These are phyloP conservation scores for Hetaerina titia DNA, from an alignment of 2,888 invertebrate genomes.

Conservation along the genomic window DNA sequence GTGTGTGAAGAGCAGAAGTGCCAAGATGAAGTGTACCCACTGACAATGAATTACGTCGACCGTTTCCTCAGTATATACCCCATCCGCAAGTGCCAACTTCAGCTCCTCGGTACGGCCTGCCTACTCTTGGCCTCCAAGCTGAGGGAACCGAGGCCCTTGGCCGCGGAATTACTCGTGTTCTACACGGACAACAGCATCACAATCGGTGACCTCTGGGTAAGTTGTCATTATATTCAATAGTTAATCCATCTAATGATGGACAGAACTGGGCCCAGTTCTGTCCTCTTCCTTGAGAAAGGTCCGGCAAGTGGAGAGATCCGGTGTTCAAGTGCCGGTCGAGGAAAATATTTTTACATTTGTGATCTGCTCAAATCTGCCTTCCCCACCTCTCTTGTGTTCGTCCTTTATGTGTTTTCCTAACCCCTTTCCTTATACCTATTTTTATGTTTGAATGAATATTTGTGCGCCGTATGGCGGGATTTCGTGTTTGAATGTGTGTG, in stretches of 20 bases:
- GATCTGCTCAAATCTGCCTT: too few species aligned
- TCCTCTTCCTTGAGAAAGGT: too few species aligned
- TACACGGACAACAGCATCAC: conserved; percentile 97
- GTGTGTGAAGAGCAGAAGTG: conserved; percentile 96
- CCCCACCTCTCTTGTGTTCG: too few species aligned
- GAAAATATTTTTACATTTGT: too few species aligned
- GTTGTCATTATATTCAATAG: conserved; percentile 74
- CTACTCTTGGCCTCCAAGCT: conserved; percentile 95
- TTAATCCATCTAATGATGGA: background rate
- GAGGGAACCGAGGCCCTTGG: conserved; percentile 90
- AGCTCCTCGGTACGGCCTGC: conserved; percentile 94
- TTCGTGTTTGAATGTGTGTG: too few species aligned
- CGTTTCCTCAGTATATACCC: conserved; percentile 92
- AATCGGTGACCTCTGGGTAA: conserved; percentile 91
- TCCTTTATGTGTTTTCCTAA: too few species aligned
- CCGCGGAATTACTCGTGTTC: conserved; percentile 90
- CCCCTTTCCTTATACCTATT: too few species aligned
- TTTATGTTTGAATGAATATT: too few species aligned
- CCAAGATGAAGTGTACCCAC: conserved; percentile 95
- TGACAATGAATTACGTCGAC: conserved; percentile 96
- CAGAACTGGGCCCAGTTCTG: too few species aligned
- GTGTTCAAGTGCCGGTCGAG: too few species aligned
- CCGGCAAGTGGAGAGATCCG: too few species aligned
- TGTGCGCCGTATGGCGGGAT: too few species aligned
- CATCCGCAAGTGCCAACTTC: conserved; percentile 92